phyloP scores from a whole-genome alignment of 1,140 invertebrate species.

The Olivierus martensii region DNA sequence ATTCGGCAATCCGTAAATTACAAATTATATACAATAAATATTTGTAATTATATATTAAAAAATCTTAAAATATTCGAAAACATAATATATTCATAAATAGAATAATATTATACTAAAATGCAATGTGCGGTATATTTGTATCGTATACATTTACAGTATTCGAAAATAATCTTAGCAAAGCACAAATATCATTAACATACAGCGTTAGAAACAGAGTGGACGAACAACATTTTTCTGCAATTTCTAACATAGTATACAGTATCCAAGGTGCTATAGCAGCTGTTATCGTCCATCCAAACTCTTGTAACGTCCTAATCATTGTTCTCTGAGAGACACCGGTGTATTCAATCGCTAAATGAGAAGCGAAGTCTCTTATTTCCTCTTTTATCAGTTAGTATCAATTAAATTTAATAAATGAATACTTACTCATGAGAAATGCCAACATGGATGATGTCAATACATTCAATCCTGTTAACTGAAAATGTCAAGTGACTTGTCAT shows the following conservation, averaged over 20 bases:
- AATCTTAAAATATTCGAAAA: too few relatives aligned
- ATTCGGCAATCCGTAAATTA: constrained; percentile 18
- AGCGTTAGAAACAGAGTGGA: constrained; percentile 6
- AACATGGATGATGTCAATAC: constrained; percentile 3
- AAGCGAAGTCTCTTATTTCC: neutral
- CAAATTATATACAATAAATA: too few relatives aligned
- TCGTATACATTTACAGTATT: too few relatives aligned
- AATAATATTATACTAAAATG: neutral
- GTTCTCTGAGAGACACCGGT: constrained; percentile 13
- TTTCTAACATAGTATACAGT: constrained; percentile 6
- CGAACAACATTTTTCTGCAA: constrained; percentile 6
- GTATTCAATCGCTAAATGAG: constrained; percentile 16
- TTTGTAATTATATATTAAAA: too few relatives aligned
- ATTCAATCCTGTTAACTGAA: neutral
- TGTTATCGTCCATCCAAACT: constrained; percentile 5
- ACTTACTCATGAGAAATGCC: constrained; percentile 8
- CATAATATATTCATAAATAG: neutral
- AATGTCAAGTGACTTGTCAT: neutral
- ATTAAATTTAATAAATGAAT: constrained; percentile 1
- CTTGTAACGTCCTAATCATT: constrained; percentile 1
- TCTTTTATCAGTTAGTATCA: neutral
- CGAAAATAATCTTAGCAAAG: constrained; percentile 1
- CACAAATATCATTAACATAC: constrained; percentile 2
- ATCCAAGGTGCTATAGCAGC: constrained; percentile 13
- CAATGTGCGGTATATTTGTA: too few relatives aligned